Base-by-base conservation (phyloP, 2,888 invertebrate genomes). In the Ephialtes manifestator region DNA sequence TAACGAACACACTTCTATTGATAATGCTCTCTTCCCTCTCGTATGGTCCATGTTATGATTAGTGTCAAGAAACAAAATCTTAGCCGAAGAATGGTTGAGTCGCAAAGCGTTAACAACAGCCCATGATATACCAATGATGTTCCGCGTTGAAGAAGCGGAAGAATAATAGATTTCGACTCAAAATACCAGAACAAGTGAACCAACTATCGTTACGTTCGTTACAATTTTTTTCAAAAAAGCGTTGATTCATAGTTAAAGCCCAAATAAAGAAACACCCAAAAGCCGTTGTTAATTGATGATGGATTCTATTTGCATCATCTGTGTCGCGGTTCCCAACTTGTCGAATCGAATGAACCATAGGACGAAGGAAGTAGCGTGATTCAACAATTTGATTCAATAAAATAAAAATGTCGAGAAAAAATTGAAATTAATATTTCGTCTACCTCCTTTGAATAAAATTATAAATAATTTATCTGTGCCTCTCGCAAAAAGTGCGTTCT, bases 1-100 rank as follows among this genome's bases (percentile, higher is more conserved):
- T 89, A 86, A 91, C 78, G 86, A 91, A 90, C 78, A 90, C 79
- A 89, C 89, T 89, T 88, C 89, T 85, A 87, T 89, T 72, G 84
- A 87, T 85, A 84, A 67, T 83, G 84, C 86, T 90, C 91, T 91
- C 91, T 92, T 90, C 91, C 90, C 89, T 91, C 89, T 89, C 87
- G 86, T 89, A 91, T 92, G 91, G 87, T 89, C 89, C 89, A 86
- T 51, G 81, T 89, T 89, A 80, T 81, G 8, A 83, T 79, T 82
- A 82, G 78, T 86, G 18, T 48, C 70, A 68, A 70, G 51, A 28
- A 60, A 79, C 43, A 70, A 75, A 15, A 60, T 28, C 71, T 60
- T 70, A 5, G 15, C 51, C 43, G 67, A 67, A 67, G 20, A 43
- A 20, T 24, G 24, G 15, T 28, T 24, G 24, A 67, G 13, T 67